Evolutionary conservation across 2,113 vertebrate genomes (phyloP).

Genomic region (Anarrhichthys ocellatus): DNA sequence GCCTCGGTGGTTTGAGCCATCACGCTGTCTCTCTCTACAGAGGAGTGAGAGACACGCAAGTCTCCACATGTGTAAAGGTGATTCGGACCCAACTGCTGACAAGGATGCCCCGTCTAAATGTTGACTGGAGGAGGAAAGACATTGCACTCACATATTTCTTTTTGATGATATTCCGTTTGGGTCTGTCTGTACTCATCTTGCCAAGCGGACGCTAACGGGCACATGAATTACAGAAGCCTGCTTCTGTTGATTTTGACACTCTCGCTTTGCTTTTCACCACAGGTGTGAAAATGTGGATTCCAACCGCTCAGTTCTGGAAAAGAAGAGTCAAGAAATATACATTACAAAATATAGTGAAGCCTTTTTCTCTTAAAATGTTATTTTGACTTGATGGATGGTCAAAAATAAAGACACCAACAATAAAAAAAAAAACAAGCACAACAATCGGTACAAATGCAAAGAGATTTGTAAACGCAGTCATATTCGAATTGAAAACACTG

Average conservation of each 20-base stretch:
- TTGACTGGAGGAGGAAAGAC: not conserved
- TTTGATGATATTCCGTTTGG: conserved; percentile 72
- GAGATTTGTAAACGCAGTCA: not conserved
- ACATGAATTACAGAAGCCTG: conserved; percentile 47
- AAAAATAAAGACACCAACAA: not conserved
- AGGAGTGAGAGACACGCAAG: too few species aligned
- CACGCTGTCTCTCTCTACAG: too few species aligned
- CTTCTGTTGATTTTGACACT: not conserved
- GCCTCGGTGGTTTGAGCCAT: too few species aligned
- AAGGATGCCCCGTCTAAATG: not conserved
- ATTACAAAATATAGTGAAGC: not conserved
- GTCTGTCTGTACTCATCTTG: conserved; percentile 70
- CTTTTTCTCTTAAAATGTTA: not conserved
- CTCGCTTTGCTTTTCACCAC: not conserved
- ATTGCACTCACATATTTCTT: conserved; percentile 65
- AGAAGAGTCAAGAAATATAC: not conserved
- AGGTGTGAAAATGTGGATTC: not conserved
- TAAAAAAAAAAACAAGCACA: not conserved
- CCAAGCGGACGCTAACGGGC: conserved; percentile 7
- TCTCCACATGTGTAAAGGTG: not conserved
- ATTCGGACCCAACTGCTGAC: not conserved
- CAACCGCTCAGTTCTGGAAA: conserved; percentile 19
- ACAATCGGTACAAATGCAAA: not conserved
- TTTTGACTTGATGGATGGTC: not conserved
- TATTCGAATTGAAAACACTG: not conserved